phyloP scores from a whole-genome alignment of 2,888 invertebrate species.

The Eurois occulta region DNA sequence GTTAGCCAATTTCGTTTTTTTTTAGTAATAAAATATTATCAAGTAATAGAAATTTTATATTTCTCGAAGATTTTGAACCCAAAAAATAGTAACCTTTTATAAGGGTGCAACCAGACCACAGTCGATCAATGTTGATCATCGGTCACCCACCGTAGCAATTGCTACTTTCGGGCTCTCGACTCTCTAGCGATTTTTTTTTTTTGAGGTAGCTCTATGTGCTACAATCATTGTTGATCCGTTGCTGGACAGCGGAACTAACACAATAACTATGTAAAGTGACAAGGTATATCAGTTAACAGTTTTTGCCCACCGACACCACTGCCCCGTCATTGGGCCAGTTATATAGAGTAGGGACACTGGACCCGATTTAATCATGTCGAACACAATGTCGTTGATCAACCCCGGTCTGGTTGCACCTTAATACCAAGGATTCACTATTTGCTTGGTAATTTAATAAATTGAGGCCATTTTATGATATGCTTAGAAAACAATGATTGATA shows the following conservation, averaged over 20 bases:
- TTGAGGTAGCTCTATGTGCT: not conserved
- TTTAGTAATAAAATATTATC: not conserved
- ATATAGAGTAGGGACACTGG: not conserved
- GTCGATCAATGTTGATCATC: not conserved
- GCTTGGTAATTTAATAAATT: not conserved
- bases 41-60: not conserved
- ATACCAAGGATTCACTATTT: not conserved
- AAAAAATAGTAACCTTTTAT: not conserved
- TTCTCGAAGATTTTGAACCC: not conserved
- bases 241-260: not conserved
- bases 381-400: not conserved
- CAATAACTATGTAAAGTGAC: not conserved
- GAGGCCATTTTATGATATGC: not conserved
- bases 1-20: not conserved
- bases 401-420: not conserved
- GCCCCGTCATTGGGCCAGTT: not conserved
- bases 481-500: too few relatives aligned
- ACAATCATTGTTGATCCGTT: not conserved
- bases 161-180: not conserved
- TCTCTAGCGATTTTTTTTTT: too few relatives aligned
- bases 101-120: not conserved
- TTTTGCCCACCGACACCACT: conserved; percentile 4
- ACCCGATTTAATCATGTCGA: not conserved
- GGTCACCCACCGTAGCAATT: not conserved
- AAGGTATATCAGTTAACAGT: not conserved